Evolutionary conservation across 2,888 invertebrate species (phyloP).

Genomic region (Dryocosmus kuriphilus): DNA sequence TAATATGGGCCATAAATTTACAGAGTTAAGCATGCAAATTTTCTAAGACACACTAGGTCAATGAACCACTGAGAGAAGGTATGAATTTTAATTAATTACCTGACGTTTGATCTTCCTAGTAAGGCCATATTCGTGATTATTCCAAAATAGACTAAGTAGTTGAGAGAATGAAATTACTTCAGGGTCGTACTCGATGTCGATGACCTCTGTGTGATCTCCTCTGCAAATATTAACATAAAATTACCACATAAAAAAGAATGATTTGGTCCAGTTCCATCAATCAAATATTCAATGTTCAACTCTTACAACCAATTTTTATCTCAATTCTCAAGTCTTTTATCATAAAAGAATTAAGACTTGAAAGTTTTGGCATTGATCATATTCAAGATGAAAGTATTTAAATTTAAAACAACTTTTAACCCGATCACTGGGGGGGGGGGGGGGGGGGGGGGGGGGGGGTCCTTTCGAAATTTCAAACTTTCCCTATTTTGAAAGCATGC

Average conservation of each 20-base stretch:
- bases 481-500: no score
- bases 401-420: background rate
- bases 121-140: constrained; percentile 93
- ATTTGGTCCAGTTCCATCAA: background rate
- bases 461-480: no score
- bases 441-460: no score
- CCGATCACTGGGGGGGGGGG: no score
- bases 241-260: background rate
- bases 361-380: background rate
- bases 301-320: background rate
- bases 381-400: constrained; percentile 1
- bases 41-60: background rate
- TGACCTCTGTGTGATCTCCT: constrained; percentile 96
- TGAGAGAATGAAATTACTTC: constrained; percentile 85
- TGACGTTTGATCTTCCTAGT: constrained; percentile 89
- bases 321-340: background rate
- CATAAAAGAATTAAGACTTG: background rate
- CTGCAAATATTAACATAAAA: constrained; percentile 77
- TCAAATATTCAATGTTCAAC: background rate
- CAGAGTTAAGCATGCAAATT: background rate
- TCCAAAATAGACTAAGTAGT: constrained; percentile 92
- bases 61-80: background rate
- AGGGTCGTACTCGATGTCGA: constrained; percentile 95
- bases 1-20: background rate
- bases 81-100: constrained; percentile 77